Evolutionary conservation across 2,797 vertebrate genomes (phyloP).

Genomic region (Tragelaphus oryx): DNA sequence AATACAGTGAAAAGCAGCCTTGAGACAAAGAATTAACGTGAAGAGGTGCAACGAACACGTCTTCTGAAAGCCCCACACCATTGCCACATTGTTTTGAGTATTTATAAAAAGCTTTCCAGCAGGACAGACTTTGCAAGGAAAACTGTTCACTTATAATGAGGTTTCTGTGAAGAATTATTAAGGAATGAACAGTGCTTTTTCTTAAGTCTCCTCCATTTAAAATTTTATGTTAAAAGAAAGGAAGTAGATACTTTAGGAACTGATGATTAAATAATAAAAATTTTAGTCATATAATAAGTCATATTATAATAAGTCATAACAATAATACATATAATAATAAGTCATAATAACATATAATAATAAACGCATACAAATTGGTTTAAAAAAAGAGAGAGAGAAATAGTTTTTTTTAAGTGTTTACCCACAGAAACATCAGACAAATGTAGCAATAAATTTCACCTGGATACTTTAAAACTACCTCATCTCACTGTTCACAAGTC

Average conservation of each 20-base stretch:
- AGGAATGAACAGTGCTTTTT: background rate
- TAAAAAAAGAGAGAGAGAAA: background rate
- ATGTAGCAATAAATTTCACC: background rate
- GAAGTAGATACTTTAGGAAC: background rate
- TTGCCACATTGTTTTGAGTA: background rate
- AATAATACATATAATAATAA: background rate
- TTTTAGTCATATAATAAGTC: background rate
- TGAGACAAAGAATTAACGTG: conserved; percentile 39
- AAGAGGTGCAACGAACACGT: background rate
- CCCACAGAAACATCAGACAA: background rate
- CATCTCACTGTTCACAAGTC: background rate
- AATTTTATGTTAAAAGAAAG: background rate
- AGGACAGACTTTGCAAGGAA: background rate
- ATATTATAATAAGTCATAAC: background rate
- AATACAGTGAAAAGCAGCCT: conserved; percentile 32
- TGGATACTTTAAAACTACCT: background rate
- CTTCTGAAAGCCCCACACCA: conserved; percentile 28
- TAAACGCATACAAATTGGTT: background rate
- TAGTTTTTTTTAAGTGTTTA: background rate
- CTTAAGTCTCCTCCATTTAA: background rate
- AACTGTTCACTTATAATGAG: background rate
- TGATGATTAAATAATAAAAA: background rate
- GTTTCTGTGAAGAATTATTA: background rate
- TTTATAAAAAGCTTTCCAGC: background rate
- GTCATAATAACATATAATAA: background rate